Conservation (phyloP, 2,797 vertebrate genomes). For the Psittacula derbiana region DNA sequence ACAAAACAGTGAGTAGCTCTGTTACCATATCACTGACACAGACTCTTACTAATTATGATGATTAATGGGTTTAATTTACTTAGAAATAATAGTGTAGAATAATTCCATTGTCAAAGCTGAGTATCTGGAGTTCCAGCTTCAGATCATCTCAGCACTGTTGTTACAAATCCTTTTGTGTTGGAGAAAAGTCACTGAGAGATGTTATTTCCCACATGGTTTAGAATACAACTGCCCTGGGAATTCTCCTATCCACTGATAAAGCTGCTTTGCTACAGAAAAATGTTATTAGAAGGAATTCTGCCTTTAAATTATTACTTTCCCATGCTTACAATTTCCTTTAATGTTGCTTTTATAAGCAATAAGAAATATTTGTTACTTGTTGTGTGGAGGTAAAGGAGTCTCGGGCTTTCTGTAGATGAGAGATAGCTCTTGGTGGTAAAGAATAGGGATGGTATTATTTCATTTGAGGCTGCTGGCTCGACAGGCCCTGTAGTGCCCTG, state of each 20-base stretch:
- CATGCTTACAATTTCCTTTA: neutral
- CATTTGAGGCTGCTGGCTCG: neutral
- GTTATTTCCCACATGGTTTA: slow-evolving; percentile 25
- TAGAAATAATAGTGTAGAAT: slow-evolving; percentile 46
- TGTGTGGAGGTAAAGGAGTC: neutral
- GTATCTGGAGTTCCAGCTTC: slow-evolving; percentile 20
- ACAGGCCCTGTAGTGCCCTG: neutral
- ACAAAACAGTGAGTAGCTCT: slow-evolving; percentile 36
- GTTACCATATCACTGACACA: slow-evolving; percentile 43
- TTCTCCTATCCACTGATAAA: neutral
- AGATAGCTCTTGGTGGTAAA: neutral
- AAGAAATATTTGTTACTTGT: neutral
- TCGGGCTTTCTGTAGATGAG: neutral
- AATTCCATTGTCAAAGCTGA: slow-evolving; percentile 51
- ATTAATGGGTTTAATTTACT: slow-evolving; percentile 75
- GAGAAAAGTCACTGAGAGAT: slow-evolving; percentile 8
- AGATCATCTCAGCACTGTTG: neutral
- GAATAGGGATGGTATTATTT: neutral
- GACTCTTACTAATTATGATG: slow-evolving; percentile 69
- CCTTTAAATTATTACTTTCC: neutral
- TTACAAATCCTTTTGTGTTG: slow-evolving; percentile 15
- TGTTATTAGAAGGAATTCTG: neutral
- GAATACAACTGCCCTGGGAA: neutral
- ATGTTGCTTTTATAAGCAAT: neutral
- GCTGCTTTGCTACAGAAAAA: neutral